Base-by-base conservation (phyloP, 2,888 invertebrate species). In the Yponomeuta plumbellus region DNA sequence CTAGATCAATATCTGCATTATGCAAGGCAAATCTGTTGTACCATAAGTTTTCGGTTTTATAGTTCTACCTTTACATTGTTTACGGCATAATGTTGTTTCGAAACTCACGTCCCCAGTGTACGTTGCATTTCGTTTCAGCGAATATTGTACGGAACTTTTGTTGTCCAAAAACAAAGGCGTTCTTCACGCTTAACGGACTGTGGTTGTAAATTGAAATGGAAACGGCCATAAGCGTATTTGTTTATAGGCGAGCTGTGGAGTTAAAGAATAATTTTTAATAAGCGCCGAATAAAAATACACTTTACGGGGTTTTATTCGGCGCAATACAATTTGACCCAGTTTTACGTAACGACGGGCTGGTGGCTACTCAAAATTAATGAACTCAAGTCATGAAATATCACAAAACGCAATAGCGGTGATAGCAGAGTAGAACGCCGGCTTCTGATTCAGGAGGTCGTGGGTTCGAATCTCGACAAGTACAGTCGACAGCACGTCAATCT, bases 151-250 rank as follows among this genome's bases (percentile, higher is more conserved):
- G 44, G 17, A 52, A 52, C 44, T 52, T 52, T 52, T 52, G 44
- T 17, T 13, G 13, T 52, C 17, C 17, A 52, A 52, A 52, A 52
- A 52, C 13, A 13, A 52, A 52, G 44, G 44, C 13, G 13, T 52
- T 17, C 44, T 52, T 17, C 44, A 52, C 44, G 44, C 17, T 52
- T 17, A 17, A 3, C 8, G 44, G 17, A 1, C 17, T 61, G 34
- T 26, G 34, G 62, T 62, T 34, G 62, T 67, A 67, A 67, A 67
- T 58, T 39, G 52, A 66, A 66, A 56, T 57, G 66, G 66, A 75
- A 78, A 75, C 71, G 64, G 70, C 69, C 64, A 70, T 76, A 75
- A 80, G 75, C 71, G 69, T 77, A 77, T 81, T 77, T 79, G 78
- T 79, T 80, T 76, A 77, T 73, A 66, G 67, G 44, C 61, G 67